phyloP scores from a whole-genome alignment of 2,113 vertebrate genomes.

The Protomyctophum bolini region DNA sequence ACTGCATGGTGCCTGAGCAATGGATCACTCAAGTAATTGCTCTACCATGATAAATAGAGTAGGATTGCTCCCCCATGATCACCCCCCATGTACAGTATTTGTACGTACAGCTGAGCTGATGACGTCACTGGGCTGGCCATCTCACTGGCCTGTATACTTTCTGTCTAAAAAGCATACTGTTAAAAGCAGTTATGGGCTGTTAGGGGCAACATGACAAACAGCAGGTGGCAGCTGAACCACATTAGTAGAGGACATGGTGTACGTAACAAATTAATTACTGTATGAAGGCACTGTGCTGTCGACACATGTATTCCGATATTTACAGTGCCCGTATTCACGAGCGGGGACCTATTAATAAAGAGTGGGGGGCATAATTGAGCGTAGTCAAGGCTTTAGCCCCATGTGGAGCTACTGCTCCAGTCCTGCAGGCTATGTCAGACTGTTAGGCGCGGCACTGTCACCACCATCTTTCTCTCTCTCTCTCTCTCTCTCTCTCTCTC shows the following conservation, averaged over 20 bases:
- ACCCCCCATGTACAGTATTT: too few species aligned
- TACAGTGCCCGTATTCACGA: slow-evolving; percentile 5
- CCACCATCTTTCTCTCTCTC: slow-evolving; percentile 38
- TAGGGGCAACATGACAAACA: not conserved
- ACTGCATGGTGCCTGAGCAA: too few species aligned
- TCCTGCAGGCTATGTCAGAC: slow-evolving; percentile 43
- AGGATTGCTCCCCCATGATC: too few species aligned
- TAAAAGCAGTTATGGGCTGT: too few species aligned
- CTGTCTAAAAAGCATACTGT: too few species aligned
- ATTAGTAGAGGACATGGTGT: slow-evolving; percentile 12
- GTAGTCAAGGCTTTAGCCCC: slow-evolving; percentile 47
- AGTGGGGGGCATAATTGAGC: slow-evolving; percentile 33
- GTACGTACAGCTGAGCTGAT: too few species aligned
- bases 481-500: slow-evolving; percentile 10
- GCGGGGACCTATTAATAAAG: slow-evolving; percentile 16
- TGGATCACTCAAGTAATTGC: too few species aligned
- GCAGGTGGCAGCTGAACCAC: not conserved
- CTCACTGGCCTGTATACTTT: too few species aligned
- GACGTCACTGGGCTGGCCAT: too few species aligned
- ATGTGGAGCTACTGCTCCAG: slow-evolving; percentile 33
- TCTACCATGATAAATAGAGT: too few species aligned
- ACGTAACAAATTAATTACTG: not conserved
- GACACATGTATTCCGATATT: slow-evolving; percentile 27
- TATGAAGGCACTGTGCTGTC: slow-evolving; percentile 8
- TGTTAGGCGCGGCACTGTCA: slow-evolving; percentile 47